phyloP scores from a whole-genome alignment of 2,888 invertebrate species.

The Eucriotettix oculatus region DNA sequence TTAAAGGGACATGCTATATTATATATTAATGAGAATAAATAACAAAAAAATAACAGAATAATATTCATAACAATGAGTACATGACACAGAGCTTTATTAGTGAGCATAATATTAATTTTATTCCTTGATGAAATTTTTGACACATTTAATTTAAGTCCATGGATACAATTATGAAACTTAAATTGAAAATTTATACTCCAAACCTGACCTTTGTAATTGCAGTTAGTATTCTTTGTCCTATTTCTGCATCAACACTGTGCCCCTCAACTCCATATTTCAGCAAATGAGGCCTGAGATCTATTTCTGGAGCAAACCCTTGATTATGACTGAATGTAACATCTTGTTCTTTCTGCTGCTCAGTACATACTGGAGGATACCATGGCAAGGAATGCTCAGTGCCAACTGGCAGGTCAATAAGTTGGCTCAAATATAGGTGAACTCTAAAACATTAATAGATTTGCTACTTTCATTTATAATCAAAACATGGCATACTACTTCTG shows the following conservation, averaged over 20 bases:
- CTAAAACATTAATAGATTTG: constrained; percentile 19
- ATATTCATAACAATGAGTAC: too few species aligned
- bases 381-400: constrained; percentile 50
- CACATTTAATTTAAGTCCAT: too few species aligned
- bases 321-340: background rate
- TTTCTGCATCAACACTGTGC: constrained; percentile 43
- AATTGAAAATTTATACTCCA: background rate
- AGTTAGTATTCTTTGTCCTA: constrained; percentile 58
- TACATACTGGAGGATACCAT: constrained; percentile 59
- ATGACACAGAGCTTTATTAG: too few species aligned
- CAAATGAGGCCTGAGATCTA: constrained; percentile 21
- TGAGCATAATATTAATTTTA: too few species aligned
- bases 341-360: background rate
- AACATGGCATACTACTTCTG: too few species aligned
- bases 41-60: too few species aligned
- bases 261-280: constrained; percentile 24
- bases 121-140: too few species aligned
- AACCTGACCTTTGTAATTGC: constrained; percentile 44
- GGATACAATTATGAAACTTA: background rate
- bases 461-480: too few species aligned
- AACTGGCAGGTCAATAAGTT: constrained; percentile 41
- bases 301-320: constrained; percentile 3
- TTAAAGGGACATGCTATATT: too few species aligned
- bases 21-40: too few species aligned
- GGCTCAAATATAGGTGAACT: constrained; percentile 35